phyloP scores from a whole-genome alignment of 2,113 vertebrate genomes.

The Lepisosteus osseus region DNA sequence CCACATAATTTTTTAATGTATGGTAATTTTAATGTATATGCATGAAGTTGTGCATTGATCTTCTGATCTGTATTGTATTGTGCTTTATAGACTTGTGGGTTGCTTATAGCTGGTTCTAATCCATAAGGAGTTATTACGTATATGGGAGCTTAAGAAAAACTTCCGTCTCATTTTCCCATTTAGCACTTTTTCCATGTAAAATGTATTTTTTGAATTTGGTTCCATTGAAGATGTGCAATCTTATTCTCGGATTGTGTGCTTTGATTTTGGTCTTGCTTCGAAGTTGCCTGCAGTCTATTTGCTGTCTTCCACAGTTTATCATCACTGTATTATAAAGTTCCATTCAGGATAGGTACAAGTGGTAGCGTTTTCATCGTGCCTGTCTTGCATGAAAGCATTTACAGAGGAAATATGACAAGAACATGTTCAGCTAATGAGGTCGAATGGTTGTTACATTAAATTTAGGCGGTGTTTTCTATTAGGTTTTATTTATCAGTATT shows the following conservation, averaged over 20 bases:
- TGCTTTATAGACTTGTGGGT: constrained; percentile 61
- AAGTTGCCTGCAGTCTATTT: constrained; percentile 59
- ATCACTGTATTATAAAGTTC: constrained; percentile 71
- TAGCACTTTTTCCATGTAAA: neutral
- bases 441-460: constrained; percentile 87
- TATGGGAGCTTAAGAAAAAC: constrained; percentile 40
- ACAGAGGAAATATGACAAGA: constrained; percentile 86
- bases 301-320: constrained; percentile 66
- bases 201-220: neutral
- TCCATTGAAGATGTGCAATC: constrained; percentile 23
- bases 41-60: constrained; percentile 58
- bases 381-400: constrained; percentile 86
- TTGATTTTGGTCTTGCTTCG: constrained; percentile 21
- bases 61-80: constrained; percentile 60
- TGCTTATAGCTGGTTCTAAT: constrained; percentile 59
- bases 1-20: constrained; percentile 45
- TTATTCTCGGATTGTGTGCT: constrained; percentile 34
- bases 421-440: constrained; percentile 89
- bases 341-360: constrained; percentile 79
- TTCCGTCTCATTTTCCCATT: constrained; percentile 7
- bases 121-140: constrained; percentile 49
- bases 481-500: constrained; percentile 89
- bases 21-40: constrained; percentile 46
- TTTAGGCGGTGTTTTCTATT: constrained; percentile 86
- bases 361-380: constrained; percentile 78